A percentile compares a stretch with the other conserved stretches of the same genome.
Evolutionary conservation across 1,140 invertebrate species (phyloP).

Genomic region (Pinna nobilis): DNA sequence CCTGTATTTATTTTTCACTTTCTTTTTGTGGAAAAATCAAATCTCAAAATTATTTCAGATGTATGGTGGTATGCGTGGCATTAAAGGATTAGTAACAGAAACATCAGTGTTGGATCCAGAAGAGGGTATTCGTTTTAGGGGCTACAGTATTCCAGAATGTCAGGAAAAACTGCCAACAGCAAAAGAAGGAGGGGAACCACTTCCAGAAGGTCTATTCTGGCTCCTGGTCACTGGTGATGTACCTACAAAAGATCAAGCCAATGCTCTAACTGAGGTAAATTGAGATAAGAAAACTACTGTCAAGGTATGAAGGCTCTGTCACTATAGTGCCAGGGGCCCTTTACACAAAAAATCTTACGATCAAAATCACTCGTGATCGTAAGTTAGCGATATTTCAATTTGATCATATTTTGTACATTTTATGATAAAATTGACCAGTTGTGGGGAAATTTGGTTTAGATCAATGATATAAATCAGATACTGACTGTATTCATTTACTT

Average conservation of each 20-base stretch:
- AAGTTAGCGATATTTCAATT: too few relatives aligned
- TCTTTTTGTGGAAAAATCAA: background rate
- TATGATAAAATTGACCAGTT: too few relatives aligned
- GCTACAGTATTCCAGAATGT: conserved; percentile 96
- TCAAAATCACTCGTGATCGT: too few relatives aligned
- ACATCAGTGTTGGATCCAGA: conserved; percentile 96
- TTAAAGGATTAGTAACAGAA: conserved; percentile 95
- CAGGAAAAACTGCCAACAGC: conserved; percentile 93
- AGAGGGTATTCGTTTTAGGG: conserved; percentile 96
- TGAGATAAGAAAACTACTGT: too few relatives aligned
- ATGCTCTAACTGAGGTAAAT: conserved; percentile 83
- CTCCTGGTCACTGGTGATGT: conserved; percentile 94
- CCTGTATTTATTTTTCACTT: background rate
- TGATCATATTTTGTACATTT: too few relatives aligned
- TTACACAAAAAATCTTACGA: too few relatives aligned
- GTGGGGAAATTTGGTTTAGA: too few relatives aligned
- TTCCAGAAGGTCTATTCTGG: conserved; percentile 98
- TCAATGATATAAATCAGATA: too few relatives aligned
- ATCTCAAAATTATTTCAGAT: conserved; percentile 79
- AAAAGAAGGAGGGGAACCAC: conserved; percentile 87
- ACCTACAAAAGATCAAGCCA: conserved; percentile 83
- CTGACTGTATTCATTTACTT: too few relatives aligned
- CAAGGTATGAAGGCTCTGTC: too few relatives aligned
- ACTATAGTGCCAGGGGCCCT: too few relatives aligned
- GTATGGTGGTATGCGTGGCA: conserved; percentile 98